Evolutionary conservation across 2,113 vertebrate species (phyloP), one percentile per base, ranked within the genome.

Genomic region (Bubo scandiacus): DNA sequence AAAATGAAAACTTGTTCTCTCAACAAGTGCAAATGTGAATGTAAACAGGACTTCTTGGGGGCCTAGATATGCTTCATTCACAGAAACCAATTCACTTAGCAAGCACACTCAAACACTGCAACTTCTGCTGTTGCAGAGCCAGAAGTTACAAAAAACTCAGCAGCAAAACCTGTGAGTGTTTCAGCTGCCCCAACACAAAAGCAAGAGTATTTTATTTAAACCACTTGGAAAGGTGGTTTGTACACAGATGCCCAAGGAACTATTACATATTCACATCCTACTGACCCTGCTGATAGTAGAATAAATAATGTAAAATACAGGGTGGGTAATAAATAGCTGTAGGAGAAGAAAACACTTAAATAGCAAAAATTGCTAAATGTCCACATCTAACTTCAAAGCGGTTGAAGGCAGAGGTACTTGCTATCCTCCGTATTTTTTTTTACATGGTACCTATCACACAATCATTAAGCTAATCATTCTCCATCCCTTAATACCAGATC

Each of bases 81-180:
- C 18, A 84, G 65, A 89, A 84, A 74, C 23, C 51, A 89, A 20
- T 9, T 85, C 40, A 45, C 19, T 85, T 66, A 58, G 52, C 45
- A 73, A 88, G 55, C 63, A 71, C 45, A 27, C 18, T 74, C 51
- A 86, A 51, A 74, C 42, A 58, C 42, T 58, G 36, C 59, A 73
- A 66, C n/a, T 91, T 86, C n/a, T 81, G 38, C 32, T 27, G 59
- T 58, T 80, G 58, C 27, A 78, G 42, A 86, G 58, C 4, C 80
- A 88, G n/a, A 94, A 86, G 32, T 58, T 54, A 90, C 71, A 90
- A 23, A 70, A 62, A 61, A 95, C 38, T 83, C 83, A 94, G n/a
- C 59, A 94, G 72, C 32, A 91, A 89, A 83, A 84, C 14, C 30
- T 34, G 21, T 12, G 40, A 47, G 34, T n/a, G 27, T n/a, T 92